Conservation (phyloP, 2,888 invertebrate genomes). For the Habroteleia sp. region DNA sequence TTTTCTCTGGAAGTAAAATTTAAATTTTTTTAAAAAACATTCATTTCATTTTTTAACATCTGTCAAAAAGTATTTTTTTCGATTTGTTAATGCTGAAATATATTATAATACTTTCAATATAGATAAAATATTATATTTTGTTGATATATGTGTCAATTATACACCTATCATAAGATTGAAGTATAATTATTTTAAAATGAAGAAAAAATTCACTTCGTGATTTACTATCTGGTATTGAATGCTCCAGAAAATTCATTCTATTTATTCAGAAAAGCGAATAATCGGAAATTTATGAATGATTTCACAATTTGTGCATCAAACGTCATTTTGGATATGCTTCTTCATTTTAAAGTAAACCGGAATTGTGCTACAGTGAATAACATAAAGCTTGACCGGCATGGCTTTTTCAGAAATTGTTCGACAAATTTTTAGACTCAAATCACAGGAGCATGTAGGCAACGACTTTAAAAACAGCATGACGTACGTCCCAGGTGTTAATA, state of each 20-base stretch:
- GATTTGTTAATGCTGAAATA: too few species aligned
- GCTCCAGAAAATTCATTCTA: neutral
- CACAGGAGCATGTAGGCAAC: constrained; percentile 64
- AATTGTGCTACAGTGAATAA: constrained; percentile 74
- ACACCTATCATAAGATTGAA: too few species aligned
- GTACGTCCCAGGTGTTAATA: constrained; percentile 79
- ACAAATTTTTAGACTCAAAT: constrained; percentile 41
- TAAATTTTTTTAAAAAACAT: too few species aligned
- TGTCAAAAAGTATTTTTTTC: too few species aligned
- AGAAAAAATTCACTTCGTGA: too few species aligned
- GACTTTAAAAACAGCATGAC: constrained; percentile 75
- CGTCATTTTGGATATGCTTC: constrained; percentile 57
- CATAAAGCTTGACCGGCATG: constrained; percentile 57
- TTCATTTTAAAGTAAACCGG: constrained; percentile 69
- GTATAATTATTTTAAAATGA: too few species aligned
- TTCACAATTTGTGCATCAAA: constrained; percentile 47
- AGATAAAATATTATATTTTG: too few species aligned
- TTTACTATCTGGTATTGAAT: too few species aligned
- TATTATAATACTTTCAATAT: too few species aligned
- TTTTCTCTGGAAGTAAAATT: too few species aligned
- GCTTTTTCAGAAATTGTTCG: constrained; percentile 60
- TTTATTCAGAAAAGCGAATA: constrained; percentile 24
- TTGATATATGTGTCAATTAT: too few species aligned
- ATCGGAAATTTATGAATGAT: constrained; percentile 37
- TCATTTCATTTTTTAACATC: too few species aligned